phyloP scores from a whole-genome alignment of 2,113 vertebrate genomes.

The Glaucidium brasilianum region DNA sequence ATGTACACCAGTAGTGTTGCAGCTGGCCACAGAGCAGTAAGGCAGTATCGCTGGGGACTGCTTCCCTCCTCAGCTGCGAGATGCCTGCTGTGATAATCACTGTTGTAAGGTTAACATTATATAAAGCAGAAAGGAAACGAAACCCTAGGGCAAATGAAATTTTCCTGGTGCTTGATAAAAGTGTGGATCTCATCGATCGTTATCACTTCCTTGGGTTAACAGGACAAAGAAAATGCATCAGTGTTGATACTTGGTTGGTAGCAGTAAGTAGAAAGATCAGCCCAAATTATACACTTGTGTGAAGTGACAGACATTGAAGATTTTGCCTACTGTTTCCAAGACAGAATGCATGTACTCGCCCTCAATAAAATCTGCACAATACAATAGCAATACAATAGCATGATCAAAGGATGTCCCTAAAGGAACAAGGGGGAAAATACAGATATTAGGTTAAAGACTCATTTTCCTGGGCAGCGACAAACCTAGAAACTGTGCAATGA shows the following conservation, averaged over 20 bases:
- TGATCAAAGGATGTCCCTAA: not conserved
- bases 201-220: not conserved
- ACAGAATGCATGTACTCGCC: not conserved
- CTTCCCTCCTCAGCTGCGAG: not conserved
- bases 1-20: fast-evolving
- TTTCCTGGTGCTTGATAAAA: not conserved
- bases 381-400: too few species aligned
- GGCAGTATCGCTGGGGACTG: not conserved
- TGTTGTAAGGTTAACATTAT: not conserved
- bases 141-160: not conserved
- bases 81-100: not conserved
- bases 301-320: not conserved
- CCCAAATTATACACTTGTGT: not conserved
- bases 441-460: not conserved
- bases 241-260: not conserved
- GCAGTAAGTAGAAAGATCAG: not conserved
- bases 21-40: not conserved
- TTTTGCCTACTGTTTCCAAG: not conserved
- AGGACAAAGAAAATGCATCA: not conserved
- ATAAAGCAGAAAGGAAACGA: not conserved
- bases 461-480: not conserved
- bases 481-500: conserved; percentile 10
- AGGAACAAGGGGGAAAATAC: not conserved
- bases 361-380: not conserved
- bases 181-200: not conserved